Percentiles rank a stretch among this genome's conserved stretches.
Evolutionary conservation across 2,888 invertebrate genomes (phyloP).

Genomic region (Crematogaster levior): DNA sequence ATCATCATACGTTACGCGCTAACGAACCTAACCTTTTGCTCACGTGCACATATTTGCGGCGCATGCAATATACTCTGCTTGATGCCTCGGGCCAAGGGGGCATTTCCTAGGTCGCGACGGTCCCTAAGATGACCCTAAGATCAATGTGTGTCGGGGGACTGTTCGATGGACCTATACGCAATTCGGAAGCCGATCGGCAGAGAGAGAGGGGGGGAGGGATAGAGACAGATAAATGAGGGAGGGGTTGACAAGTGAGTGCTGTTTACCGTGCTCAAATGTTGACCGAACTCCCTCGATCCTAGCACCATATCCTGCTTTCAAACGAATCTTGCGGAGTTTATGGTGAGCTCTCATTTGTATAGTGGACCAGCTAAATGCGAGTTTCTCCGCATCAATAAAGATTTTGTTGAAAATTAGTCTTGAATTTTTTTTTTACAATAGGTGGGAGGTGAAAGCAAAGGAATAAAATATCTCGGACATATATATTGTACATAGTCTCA

Average conservation of each 20-base stretch:
- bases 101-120: slow-evolving; percentile 61
- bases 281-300: slow-evolving; percentile 77
- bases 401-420: slow-evolving; percentile 4
- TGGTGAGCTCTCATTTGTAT: slow-evolving; percentile 33
- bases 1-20: slow-evolving; percentile 63
- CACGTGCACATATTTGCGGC: slow-evolving; percentile 61
- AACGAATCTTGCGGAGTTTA: slow-evolving; percentile 68
- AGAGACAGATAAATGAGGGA: slow-evolving; percentile 54
- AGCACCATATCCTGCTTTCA: slow-evolving; percentile 78
- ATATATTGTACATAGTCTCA: not conserved
- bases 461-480: not conserved
- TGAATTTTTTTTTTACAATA: not conserved
- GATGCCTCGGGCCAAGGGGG: slow-evolving; percentile 61
- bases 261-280: slow-evolving; percentile 83
- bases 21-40: slow-evolving; percentile 66
- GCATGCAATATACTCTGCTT: slow-evolving; percentile 76
- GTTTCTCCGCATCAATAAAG: not conserved
- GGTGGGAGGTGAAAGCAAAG: not conserved
- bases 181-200: slow-evolving; percentile 63
- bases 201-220: slow-evolving; percentile 55
- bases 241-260: slow-evolving; percentile 54
- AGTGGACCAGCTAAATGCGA: slow-evolving; percentile 22
- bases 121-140: slow-evolving; percentile 61
- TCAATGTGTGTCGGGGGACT: slow-evolving; percentile 64
- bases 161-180: slow-evolving; percentile 72